Evolutionary conservation across 2,797 vertebrate species (phyloP).

Genomic region (Spheniscus humboldti): DNA sequence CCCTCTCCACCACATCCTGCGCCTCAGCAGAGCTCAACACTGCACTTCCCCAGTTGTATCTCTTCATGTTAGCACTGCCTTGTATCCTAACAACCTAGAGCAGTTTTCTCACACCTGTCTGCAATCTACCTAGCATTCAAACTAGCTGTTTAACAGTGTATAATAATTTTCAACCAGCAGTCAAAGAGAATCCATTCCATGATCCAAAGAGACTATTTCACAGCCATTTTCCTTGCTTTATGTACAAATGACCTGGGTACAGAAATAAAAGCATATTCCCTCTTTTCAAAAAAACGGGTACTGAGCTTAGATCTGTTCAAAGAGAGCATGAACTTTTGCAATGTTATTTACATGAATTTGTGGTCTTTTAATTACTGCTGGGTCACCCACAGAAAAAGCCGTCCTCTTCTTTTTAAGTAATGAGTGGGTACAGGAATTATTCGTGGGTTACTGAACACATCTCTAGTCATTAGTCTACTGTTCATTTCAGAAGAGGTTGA

Average conservation of each 20-base stretch:
- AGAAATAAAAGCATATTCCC: background rate
- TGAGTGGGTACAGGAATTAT: background rate
- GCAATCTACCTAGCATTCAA: background rate
- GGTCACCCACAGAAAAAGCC: background rate
- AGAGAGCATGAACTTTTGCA: background rate
- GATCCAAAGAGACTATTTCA: background rate
- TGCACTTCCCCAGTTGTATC: accelerated
- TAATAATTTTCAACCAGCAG: background rate
- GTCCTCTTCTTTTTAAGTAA: background rate
- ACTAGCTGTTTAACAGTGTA: background rate
- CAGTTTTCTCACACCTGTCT: background rate
- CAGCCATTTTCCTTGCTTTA: background rate
- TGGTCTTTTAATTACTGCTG: constrained; percentile 6
- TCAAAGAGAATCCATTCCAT: background rate
- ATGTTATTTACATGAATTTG: background rate
- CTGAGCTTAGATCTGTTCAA: background rate
- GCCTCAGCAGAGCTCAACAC: background rate
- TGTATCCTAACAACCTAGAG: background rate
- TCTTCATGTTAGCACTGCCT: background rate
- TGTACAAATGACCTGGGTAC: background rate
- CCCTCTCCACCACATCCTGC: background rate
- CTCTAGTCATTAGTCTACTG: constrained; percentile 4
- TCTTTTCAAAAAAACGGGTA: background rate
- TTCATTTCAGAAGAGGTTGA: constrained; percentile 8
- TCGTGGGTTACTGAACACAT: constrained; percentile 42